These are phyloP conservation scores for Carcharodon carcharias DNA, from an alignment of 2,797 vertebrate genomes.

Conservation along the genomic window DNA sequence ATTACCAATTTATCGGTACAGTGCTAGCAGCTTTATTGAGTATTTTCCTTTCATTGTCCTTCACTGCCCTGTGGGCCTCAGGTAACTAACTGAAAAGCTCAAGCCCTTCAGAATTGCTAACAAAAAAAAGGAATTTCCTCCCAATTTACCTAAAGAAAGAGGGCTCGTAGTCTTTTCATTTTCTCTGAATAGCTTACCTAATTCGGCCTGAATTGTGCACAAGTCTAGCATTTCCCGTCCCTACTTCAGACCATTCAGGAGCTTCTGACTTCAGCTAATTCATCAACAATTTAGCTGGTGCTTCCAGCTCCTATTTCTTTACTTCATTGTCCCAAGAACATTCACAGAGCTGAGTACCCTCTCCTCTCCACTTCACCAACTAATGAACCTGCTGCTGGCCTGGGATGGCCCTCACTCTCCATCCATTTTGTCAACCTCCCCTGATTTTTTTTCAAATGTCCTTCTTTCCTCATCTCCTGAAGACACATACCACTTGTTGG, in stretches of 20 bases:
- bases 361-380: conserved; percentile 63
- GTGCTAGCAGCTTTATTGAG: background rate
- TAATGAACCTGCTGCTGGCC: conserved; percentile 50
- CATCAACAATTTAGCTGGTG: conserved; percentile 69
- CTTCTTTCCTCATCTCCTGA: background rate
- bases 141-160: conserved; percentile 76
- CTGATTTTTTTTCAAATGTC: conserved; percentile 47
- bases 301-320: conserved; percentile 58
- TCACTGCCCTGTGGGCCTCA: conserved; percentile 67
- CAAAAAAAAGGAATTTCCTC: conserved; percentile 82
- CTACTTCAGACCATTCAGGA: conserved; percentile 69
- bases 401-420: conserved; percentile 42
- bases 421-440: conserved; percentile 46
- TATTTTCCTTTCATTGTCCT: conserved; percentile 42
- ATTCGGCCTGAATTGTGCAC: conserved; percentile 80
- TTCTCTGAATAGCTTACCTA: conserved; percentile 78
- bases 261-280: conserved; percentile 83
- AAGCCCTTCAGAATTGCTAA: conserved; percentile 74
- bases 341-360: conserved; percentile 47
- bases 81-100: conserved; percentile 70
- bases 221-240: conserved; percentile 74
- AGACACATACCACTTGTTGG: background rate
- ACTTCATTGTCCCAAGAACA: conserved; percentile 56
- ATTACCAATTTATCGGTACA: conserved; percentile 8
- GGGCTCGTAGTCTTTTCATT: conserved; percentile 75